Base-by-base conservation (phyloP, 2,888 invertebrate species). In the Dascillus cervinus region DNA sequence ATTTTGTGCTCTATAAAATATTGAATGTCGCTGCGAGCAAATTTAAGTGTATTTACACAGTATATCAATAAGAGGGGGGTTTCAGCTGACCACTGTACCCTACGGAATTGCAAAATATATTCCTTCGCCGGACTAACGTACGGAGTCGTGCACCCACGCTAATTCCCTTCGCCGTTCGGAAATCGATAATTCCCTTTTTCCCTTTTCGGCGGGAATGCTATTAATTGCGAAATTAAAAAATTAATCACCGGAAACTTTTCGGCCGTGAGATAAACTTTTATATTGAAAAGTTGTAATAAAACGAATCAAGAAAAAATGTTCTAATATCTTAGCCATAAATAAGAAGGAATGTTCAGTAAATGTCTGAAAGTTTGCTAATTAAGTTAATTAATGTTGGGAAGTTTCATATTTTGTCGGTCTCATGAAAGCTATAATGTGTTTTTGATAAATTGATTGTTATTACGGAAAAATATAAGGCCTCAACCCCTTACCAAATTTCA, bases 351-450 rank as follows among this genome's bases (percentile, higher is more conserved):
- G 56, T 53, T 54, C 46, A 56, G 55, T 62, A 60, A 64, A 64
- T 56, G 63, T 64, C 64, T 39, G 46, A 62, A 65, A 65, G 53
- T 65, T 65, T 62, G 54, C 59, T 65, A 65, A 65, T 65, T 64
- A 65, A 64, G 60, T 64, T 63, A 64, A 65, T 64, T 62, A 64
- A 65, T 64, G 64, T 44, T 42, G 39, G 43, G 37, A 44, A 52
- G 45, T 52, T 52, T 52, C 47, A 43, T 47, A 47, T 47, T 46
- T 44, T 46, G 38, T 33, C 33, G 38, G 43, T 37, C 41, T 41
- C 39, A 42, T 42, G 43, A 35, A 40, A 42, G 35, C 39, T 30
- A 32, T 50, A 47, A 52, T 49, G 51, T 46, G 50, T 47, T 50
- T 45, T 45, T 43, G 49, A 50, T 52, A 50, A 50, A 50, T 50